phyloP scores from a whole-genome alignment of 2,113 vertebrate genomes.

The Sus scrofa region T2T-Sscrofa CM000820.6:57514501-57515000 shows the following conservation, averaged over 20 bases:
- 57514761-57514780: background rate
- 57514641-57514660: conserved; percentile 69
- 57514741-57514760: background rate
- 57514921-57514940: background rate
- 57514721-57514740: background rate
- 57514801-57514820: background rate
- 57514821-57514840: background rate
- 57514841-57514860: background rate
- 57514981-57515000: background rate
- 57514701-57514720: conserved; percentile 52
- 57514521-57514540: conserved; percentile 53
- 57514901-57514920: background rate
- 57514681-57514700: conserved; percentile 31
- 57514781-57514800: background rate
- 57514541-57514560: conserved; percentile 37
- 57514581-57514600: conserved; percentile 32
- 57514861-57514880: background rate
- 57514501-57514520: conserved; percentile 41
- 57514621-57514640: conserved; percentile 63
- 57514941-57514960: background rate
- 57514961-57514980: background rate
- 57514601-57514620: conserved; percentile 46
- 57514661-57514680: conserved; percentile 8
- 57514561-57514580: conserved; percentile 61
- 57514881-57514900: background rate